Evolutionary conservation across 2,113 vertebrate species (phyloP), one percentile per base, ranked within the genome.

Genomic region (Casuarius casuarius): DNA sequence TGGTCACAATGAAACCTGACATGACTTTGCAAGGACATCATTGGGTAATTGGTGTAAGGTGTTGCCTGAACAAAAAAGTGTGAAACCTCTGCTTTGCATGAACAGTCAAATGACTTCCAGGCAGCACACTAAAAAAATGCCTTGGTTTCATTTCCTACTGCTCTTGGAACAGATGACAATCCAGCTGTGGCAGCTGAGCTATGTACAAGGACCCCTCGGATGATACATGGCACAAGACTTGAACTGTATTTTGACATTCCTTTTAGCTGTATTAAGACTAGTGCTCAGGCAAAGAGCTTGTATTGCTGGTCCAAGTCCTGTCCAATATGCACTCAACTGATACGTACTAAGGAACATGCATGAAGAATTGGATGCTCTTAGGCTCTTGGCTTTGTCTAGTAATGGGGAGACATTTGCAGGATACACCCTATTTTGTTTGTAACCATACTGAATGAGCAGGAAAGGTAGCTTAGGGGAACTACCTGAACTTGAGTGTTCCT

Each of bases 21-120:
- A 92, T 93, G 95, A 92, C 79, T 97, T 93, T 90, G 87, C 84
- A 97, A 95, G 92, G 84, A 49, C 85, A 92, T 87, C 56, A 90
- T 80, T 0, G 62, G 76, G 90, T 91, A 90, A 75, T 66, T 83
- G 78, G 74, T 92, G n/a, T 96, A 89, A 84, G 83, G 79, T 88
- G 83, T 76, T 90, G 84, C 33, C 89, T 89, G 86, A 96, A 90
- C n/a, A 73, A 49, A 94, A 77, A 83, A 84, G 97, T 97, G 97
- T 97, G 97, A 98, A 98, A 98, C 98, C 98, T 97, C 97, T 97
- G 92, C 79, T 98, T 98, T 97, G 95, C 97, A 97, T 98, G 87
- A 90, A 94, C 84, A 82, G 51, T 80, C 91, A 96, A 84, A 94
- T 96, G 89, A 92, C 96, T 98, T 97, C 96, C 95, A 97, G 82